A percentile compares a stretch with the other conserved stretches of the same genome.
These are phyloP conservation scores for Ethmia dodecea DNA, from an alignment of 2,888 invertebrate species.

Conservation along the genomic window DNA sequence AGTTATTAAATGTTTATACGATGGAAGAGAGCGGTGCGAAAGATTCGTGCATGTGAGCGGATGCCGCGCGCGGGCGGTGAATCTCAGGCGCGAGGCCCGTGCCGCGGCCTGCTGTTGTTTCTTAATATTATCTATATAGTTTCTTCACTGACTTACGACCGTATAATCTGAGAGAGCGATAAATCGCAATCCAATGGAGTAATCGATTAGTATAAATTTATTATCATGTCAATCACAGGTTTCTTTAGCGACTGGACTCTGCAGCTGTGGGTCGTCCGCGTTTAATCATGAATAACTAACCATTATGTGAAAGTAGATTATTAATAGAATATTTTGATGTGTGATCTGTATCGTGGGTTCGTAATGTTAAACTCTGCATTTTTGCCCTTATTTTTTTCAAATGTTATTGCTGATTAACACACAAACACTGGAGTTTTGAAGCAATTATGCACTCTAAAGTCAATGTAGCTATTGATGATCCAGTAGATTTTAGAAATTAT, in stretches of 20 bases:
- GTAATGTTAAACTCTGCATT: slow-evolving; percentile 58
- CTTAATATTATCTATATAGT: slow-evolving; percentile 19
- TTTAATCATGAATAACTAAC: slow-evolving; percentile 50
- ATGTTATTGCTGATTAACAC: slow-evolving; percentile 49
- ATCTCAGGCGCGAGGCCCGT: slow-evolving; percentile 57
- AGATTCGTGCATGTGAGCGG: slow-evolving; percentile 33
- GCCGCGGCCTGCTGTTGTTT: slow-evolving; percentile 23
- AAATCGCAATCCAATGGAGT: slow-evolving; percentile 26
- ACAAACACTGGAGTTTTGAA: slow-evolving; percentile 61
- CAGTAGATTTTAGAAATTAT: slow-evolving; percentile 65
- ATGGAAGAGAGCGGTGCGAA: slow-evolving; percentile 37
- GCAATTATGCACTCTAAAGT: slow-evolving; percentile 71
- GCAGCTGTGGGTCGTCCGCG: slow-evolving; percentile 41
- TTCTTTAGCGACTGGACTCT: slow-evolving; percentile 35
- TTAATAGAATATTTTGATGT: slow-evolving; percentile 71
- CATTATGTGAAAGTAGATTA: slow-evolving; percentile 63
- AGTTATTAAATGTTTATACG: slow-evolving; percentile 39
- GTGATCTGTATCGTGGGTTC: slow-evolving; percentile 69
- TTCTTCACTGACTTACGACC: slow-evolving; percentile 25
- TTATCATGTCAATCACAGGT: slow-evolving; percentile 32
- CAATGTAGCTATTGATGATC: slow-evolving; percentile 62
- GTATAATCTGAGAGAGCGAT: slow-evolving; percentile 27
- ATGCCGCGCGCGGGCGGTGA: slow-evolving; percentile 46
- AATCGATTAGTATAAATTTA: slow-evolving; percentile 44
- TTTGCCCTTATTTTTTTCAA: slow-evolving; percentile 52